These are phyloP conservation scores for Benthosema pterotum DNA, from an alignment of 2,797 vertebrate genomes.

Conservation along the genomic window DNA sequence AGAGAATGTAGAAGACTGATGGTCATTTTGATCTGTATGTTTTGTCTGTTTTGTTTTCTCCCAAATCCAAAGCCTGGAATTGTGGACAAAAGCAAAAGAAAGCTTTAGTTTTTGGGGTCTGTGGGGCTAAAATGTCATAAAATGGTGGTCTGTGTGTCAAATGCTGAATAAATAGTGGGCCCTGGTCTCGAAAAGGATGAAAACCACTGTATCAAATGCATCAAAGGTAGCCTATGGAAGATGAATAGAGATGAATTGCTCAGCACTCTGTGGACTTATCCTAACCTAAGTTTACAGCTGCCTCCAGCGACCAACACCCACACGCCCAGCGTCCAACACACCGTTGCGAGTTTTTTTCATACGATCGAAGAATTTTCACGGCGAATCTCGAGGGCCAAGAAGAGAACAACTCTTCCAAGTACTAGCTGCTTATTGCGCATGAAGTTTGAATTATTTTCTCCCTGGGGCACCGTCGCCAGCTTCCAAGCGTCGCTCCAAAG, in stretches of 20 bases:
- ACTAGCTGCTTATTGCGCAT: conserved; percentile 38
- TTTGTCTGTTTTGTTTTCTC: too few species aligned
- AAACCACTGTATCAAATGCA: conserved; percentile 21
- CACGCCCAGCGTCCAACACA: conserved; percentile 18
- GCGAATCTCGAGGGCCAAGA: conserved; percentile 26
- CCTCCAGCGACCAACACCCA: conserved; percentile 39
- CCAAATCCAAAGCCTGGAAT: too few species aligned
- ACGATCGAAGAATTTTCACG: conserved; percentile 26
- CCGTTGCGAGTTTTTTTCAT: conserved; percentile 35
- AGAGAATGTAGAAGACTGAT: too few species aligned
- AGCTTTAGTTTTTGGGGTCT: too few species aligned
- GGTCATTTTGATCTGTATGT: too few species aligned
- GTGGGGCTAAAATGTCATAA: too few species aligned
- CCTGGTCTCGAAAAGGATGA: too few species aligned
- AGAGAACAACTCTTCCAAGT: conserved; percentile 33
- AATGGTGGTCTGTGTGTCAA: too few species aligned
- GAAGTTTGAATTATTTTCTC: conserved; percentile 14
- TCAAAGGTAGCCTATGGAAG: neutral
- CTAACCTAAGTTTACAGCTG: conserved; percentile 44
- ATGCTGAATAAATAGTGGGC: too few species aligned
- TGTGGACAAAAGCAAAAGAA: too few species aligned
- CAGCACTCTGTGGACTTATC: conserved; percentile 30
- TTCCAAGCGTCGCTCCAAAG: conserved; percentile 10
- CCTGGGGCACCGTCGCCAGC: neutral
- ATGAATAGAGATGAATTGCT: conserved; percentile 52